A percentile compares a stretch with the other conserved stretches of the same genome.
phyloP scores from a whole-genome alignment of 2,888 invertebrate species.

The Aquatica leii region DNA sequence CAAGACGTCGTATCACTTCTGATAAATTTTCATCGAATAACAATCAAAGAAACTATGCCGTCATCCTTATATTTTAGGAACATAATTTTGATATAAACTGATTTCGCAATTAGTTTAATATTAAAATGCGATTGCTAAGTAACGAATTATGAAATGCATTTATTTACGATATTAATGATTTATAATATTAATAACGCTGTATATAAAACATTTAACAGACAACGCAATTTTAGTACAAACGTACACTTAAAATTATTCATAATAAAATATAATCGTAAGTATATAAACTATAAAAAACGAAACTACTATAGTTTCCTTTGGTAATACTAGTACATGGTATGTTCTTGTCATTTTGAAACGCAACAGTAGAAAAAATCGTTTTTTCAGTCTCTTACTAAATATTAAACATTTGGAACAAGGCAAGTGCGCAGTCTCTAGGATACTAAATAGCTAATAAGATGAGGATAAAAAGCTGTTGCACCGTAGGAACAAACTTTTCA shows the following conservation, averaged over 20 bases:
- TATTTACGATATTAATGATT: conserved; percentile 12
- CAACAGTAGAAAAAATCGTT: conserved; percentile 27
- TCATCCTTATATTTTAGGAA: too few relatives aligned
- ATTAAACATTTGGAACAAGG: conserved; percentile 14
- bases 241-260: conserved; percentile 28
- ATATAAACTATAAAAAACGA: conserved; percentile 20
- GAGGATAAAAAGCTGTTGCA: conserved; percentile 28
- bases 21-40: too few relatives aligned
- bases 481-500: conserved; percentile 31
- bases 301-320: conserved; percentile 32
- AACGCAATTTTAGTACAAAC: conserved; percentile 24
- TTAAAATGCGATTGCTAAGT: background rate
- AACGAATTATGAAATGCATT: conserved; percentile 11
- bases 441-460: conserved; percentile 20
- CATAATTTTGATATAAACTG: too few relatives aligned
- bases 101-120: too few relatives aligned
- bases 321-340: conserved; percentile 32
- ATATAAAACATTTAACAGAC: conserved; percentile 21
- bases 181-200: conserved; percentile 13
- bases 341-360: conserved; percentile 20
- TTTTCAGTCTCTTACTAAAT: conserved; percentile 31
- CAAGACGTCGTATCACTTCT: too few relatives aligned
- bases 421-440: conserved; percentile 17
- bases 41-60: too few relatives aligned
- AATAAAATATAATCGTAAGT: conserved; percentile 23